Base-by-base conservation (phyloP, 2,113 vertebrate species). In the Spea bombifrons region DNA sequence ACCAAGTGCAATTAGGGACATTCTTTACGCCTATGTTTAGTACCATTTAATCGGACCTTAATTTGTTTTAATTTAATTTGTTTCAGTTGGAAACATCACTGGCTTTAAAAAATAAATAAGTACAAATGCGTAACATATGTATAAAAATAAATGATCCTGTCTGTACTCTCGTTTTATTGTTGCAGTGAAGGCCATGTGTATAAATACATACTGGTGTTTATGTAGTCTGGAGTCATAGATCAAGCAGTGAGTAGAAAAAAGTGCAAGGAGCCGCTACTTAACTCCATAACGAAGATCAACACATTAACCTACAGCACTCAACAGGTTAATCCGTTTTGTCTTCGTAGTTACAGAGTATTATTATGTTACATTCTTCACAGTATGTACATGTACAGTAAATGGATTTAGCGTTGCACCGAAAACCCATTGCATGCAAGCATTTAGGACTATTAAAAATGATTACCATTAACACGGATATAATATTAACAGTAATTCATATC, bases 131-230 rank as follows among this genome's bases (percentile, higher is more conserved):
- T 66, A 71, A 16, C 70, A 73, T 52, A 8, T 74, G 71, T 80
- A 80, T 47, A 57, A 67, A 80, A 80, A 74, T 74, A 80, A 80
- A 68, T 8, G 44, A 53, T 50, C 61, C 44, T 10, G 43, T 50
- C 49, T n/a, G 3, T 13, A 47, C n/a, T 57, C n/a, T 71, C 50
- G 9, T 59, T 47, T 66, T n/a, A 49, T 78, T 17, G 53, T 55
- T 79, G 61, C 53, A 73, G 49, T 68, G 78, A 66, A 45, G 67
- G 64, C 78, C 71, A 73, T 74, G 78, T 80, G 71, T 61, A 63
- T 71, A 43, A 72, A 64, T 59, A 53, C 50, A 63, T 66, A 80
- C 43, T 68, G 78, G 45, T 74, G 78, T 74, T 74, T 73, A 80
- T 80, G 68, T 45, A 74, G 49, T 8, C 45, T 15, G 55, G 53